Base-by-base conservation (phyloP, 2,888 invertebrate species). In the Esperia sulphurella region DNA sequence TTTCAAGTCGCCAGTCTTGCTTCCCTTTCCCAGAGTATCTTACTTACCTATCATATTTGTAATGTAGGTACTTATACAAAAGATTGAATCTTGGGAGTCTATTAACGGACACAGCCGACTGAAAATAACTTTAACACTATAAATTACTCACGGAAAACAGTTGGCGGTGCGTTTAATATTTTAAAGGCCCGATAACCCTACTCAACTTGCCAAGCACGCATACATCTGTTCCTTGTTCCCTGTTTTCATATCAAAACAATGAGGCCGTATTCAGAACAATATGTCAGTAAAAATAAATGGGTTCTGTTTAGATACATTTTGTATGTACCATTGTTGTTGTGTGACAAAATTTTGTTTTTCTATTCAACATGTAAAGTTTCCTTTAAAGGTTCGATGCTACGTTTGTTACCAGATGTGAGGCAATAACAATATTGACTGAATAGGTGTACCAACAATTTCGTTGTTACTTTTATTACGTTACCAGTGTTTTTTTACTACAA, bases 281-380 rank as follows among this genome's bases (percentile, higher is more conserved):
- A 73, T 74, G 75, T 73, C 69, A 71, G 71, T 72, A 74, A 78
- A 78, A 75, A 78, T 74, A 75, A 73, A 73, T 68, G 68, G 59
- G 59, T 60, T 68, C 68, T 65, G 64, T 68, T 63, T 61, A 67
- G 63, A 68, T 60, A 63, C 61, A 61, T 57, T 59, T 51, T 58
- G 59, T 61, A 57, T 65, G 59, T 44, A 39, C 39, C 43, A 48
- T 48, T 47, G 50, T 47, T 50, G 48, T 48, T 51, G 48, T 40
- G 30, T 35, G 21, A 48, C 45, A 45, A 51, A 45, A 48, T 45
- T 35, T 51, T 39, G 43, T 45, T 51, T 51, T 45, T 41, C 51
- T 51, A 48, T 51, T 51, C 43, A 40, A 43, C 41, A 28, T 39
- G 42, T 42, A 43, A 42, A 49, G 28, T 41, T 21, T 41, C 41